Conservation (phyloP, 2,888 invertebrate genomes). For the Schizotus pectinicornis region DNA sequence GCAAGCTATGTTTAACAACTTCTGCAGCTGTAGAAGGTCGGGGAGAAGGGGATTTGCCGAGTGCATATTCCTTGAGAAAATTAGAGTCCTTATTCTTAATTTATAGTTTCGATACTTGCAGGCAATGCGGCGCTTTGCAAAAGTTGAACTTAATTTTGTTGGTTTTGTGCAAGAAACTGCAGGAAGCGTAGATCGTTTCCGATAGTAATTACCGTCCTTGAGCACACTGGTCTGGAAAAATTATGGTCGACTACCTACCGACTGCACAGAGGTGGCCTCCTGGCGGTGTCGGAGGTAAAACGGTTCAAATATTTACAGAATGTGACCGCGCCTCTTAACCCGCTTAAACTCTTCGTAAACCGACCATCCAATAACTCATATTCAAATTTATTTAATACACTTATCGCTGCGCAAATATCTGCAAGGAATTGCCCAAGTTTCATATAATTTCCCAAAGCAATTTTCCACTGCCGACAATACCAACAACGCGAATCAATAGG, state of each 20-base stretch:
- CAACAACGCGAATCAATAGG: too few species aligned
- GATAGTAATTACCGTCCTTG: too few species aligned
- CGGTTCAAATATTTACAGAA: constrained; percentile 50
- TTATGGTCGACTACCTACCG: too few species aligned
- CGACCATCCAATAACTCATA: constrained; percentile 45
- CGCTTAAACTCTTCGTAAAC: constrained; percentile 38
- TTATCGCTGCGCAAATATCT: constrained; percentile 23
- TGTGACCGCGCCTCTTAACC: constrained; percentile 49
- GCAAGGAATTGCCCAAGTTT: constrained; percentile 11
- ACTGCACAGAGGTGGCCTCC: not conserved
- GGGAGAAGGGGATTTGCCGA: too few species aligned
- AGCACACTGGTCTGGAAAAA: too few species aligned
- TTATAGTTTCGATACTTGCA: not conserved
- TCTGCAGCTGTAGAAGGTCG: too few species aligned
- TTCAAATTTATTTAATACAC: constrained; percentile 44
- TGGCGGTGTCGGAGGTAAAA: constrained; percentile 32
- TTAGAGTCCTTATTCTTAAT: too few species aligned
- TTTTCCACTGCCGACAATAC: too few species aligned
- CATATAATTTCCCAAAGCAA: constrained; percentile 1
- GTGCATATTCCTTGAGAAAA: too few species aligned
- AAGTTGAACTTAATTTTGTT: not conserved
- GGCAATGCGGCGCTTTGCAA: not conserved
- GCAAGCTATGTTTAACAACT: too few species aligned
- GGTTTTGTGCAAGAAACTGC: not conserved
- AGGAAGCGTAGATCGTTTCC: not conserved